Evolutionary conservation across 2,888 invertebrate species (phyloP), one percentile per base, ranked within the genome.

Genomic region (Agrenia bidenticulata): DNA sequence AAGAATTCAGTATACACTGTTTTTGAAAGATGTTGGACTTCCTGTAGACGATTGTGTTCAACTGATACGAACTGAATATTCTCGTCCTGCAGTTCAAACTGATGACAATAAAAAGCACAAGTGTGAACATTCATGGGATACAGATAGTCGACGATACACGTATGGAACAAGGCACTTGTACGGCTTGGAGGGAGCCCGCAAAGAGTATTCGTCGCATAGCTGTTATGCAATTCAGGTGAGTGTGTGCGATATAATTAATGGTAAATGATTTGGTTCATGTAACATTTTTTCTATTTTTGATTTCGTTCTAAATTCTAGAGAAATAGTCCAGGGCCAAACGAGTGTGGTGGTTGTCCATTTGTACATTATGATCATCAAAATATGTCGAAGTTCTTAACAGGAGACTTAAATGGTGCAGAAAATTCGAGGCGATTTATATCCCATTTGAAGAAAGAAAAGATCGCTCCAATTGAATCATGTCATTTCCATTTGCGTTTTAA

Each of bases 111-210:
- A 24, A 13, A 24, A 67, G 1, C 60, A 61, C 24, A 60, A 54
- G 45, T 88, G 88, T 75, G 80, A 81, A 21, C 89, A 89, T 74
- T 82, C 80, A 72, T 89, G 89, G 89, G 82, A 84, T 58, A 82
- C 81, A 54, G 84, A 86, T 79, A 84, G 84, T 71, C 84, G 83
- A 26, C 85, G 86, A 75, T 87, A 85, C 78, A 77, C 84, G 2
- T 88, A 88, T 79, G 86, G 87, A 64, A 87, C 89, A 58, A 81
- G 87, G 66, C 89, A 89, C 77, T 81, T 88, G 79, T 89, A 89
- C 81, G 89, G 89, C 0, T 79, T 88, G 56, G 88, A 88, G 80
- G 89, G 89, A 2, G 80, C 83, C n/a, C 81, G 84, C 72, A 86
- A 82, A 75, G 83, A 82, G 75, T 88, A 88, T 75, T 79, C 80